phyloP scores from a whole-genome alignment of 1,140 invertebrate genomes.

The Drosophila athabasca region DNA sequence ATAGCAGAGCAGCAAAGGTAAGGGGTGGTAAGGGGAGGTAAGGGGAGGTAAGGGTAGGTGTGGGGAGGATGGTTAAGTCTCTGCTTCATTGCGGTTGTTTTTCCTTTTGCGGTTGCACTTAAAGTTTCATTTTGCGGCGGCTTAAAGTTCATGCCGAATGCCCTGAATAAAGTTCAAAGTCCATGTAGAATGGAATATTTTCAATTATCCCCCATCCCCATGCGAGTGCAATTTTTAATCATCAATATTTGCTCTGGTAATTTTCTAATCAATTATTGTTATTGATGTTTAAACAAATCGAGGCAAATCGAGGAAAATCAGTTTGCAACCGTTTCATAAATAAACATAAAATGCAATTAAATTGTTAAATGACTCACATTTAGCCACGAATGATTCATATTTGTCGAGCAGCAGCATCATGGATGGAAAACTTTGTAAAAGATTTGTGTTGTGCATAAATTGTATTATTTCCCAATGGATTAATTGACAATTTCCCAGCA shows the following conservation, averaged over 20 bases:
- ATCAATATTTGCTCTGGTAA: constrained; percentile 55
- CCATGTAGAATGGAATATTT: too few relatives aligned
- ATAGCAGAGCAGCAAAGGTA: constrained; percentile 21
- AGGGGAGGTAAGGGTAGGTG: not conserved
- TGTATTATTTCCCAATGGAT: constrained; percentile 44
- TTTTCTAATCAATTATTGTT: constrained; percentile 73
- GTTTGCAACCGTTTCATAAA: constrained; percentile 30
- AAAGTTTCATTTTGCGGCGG: constrained; percentile 4
- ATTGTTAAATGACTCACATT: constrained; percentile 67
- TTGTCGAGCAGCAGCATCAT: constrained; percentile 24
- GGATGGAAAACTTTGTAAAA: constrained; percentile 32
- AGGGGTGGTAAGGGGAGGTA: not conserved
- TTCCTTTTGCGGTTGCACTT: constrained; percentile 10
- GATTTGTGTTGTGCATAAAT: constrained; percentile 48
- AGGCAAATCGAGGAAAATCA: constrained; percentile 2
- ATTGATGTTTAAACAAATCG: constrained; percentile 57
- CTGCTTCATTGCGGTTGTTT: not conserved
- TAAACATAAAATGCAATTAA: constrained; percentile 73
- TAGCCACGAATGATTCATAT: constrained; percentile 54
- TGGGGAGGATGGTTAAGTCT: not conserved
- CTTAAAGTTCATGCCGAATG: constrained; percentile 2
- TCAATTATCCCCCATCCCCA: not conserved
- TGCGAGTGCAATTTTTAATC: constrained; percentile 25
- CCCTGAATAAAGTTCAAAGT: not conserved
- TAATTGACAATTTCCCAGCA: constrained; percentile 38